Base-by-base conservation (phyloP, 2,797 vertebrate species). In the Lepilemur ruficaudatus region DNA sequence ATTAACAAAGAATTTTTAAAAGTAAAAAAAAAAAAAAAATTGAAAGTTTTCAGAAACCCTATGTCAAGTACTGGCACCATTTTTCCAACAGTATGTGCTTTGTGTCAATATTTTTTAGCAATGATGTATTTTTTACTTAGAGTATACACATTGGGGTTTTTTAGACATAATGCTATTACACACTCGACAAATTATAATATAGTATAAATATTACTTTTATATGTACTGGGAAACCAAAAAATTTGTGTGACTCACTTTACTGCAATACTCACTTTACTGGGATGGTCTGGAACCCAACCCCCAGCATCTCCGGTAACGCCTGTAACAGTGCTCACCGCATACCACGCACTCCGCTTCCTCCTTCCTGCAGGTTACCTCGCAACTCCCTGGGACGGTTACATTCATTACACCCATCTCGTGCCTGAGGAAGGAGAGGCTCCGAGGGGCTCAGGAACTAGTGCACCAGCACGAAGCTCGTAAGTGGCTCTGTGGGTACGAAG, bases 391-490 rank as follows among this genome's bases (percentile, higher is more conserved):
- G 20, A 22, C 12, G 22, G 5, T 17, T 3, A 28, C 0, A 3
- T 0, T 4, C 0, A 3, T 2, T 5, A 1, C 1, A 17, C 17
- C 38, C 41, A 82, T 7, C 67, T 20, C 4, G 9, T 30, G 5
- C 30, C 35, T 5, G 23, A 48, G 43, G 32, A 79, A n/a, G 63
- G 4, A n/a, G 63, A n/a, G 32, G 17, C 63, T 65, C 15, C 0
- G 5, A 52, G 17, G 28, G 59, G 69, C 59, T 25, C 0, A 8
- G 32, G 13, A 7, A 18, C 3, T 7, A 3, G 50, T 6, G 23
- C 65, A 13, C 55, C 30, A 12, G 35, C 69, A 11, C 2, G 10
- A 9, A 6, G 38, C 30, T 25, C 2, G 15, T 0, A 15, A 11
- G 12, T 1, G 3, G 30, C 52, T 22, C 22, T 0, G n/a, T 23